Evolutionary conservation across 53 echinoderm and acorn worm species (phyloP), one percentile per base, ranked within the genome.

Genomic region (Luidia sarsii): DNA sequence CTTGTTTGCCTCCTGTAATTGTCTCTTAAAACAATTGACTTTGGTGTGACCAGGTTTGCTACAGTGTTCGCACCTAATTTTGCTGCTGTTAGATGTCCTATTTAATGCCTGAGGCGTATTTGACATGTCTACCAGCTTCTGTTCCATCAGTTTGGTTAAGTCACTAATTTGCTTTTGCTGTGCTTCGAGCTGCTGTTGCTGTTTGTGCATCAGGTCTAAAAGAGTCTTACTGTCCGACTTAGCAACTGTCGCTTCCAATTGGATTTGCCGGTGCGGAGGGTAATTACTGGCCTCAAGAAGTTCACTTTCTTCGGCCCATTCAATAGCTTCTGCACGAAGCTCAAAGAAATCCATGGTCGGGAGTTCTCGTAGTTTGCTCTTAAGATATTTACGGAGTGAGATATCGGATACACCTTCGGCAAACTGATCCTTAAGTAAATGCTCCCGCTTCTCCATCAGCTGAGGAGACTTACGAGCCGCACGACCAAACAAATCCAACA

Each of bases 391-490:
- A 7, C 23, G 15, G 3, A 65, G 39, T 21, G 39, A 19, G 33
- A 19, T 65, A 39, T 65, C 39, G 7, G 39, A n/a, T 2, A 65
- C 65, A 18, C 65, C 65, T 10, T 65, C 65, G 4, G 65, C 65
- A 0, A 65, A 39, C 18, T 65, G 65, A 33, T 65, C 65, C 11
- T 33, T 33, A 9, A 65, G 33, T 1, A 65, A 1, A 2, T 39
- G 65, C 21, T 65, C 65, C 39, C 21, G 32, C 4, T 65, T 15
- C 1, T 10, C 39, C 15, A 20, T 23, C 7, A 63, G 63, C 19
- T 35, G 37, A 19, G 63, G 37, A 8, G 13, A 35, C 35, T 63
- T 63, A 3, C 65, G 8, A 20, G 33, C 10, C 16, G 63, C 63
- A 29, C 32, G 29, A 3, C n/a, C 15, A 21, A 35, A 63, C 35